Evolutionary conservation across 2,888 invertebrate species (phyloP).

Genomic region (Drosophila birchii): DNA sequence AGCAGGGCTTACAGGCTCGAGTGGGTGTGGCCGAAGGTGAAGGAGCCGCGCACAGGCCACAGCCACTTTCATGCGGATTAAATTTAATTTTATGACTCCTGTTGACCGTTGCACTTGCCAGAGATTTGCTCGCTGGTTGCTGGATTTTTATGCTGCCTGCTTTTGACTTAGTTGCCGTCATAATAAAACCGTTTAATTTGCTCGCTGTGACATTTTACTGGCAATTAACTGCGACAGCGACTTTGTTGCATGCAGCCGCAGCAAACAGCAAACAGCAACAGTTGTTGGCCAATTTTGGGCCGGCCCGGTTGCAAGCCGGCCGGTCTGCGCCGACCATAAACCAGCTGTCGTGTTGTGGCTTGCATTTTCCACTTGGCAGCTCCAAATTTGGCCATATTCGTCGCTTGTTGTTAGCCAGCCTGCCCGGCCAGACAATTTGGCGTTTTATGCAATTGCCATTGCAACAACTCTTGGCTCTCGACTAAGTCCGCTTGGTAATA

Average conservation of each 20-base stretch:
- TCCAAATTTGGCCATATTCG: constrained; percentile 72
- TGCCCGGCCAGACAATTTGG: constrained; percentile 74
- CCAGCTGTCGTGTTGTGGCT: constrained; percentile 48
- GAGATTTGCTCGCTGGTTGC: constrained; percentile 23
- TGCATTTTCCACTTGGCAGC: constrained; percentile 55
- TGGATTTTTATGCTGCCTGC: constrained; percentile 11
- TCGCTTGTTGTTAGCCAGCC: constrained; percentile 43
- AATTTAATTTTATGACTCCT: constrained; percentile 74
- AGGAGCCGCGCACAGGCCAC: constrained; percentile 39
- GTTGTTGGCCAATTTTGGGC: constrained; percentile 57
- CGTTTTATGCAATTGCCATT: constrained; percentile 68
- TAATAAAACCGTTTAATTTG: constrained; percentile 75
- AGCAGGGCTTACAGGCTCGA: constrained; percentile 54
- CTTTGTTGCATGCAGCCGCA: constrained; percentile 63
- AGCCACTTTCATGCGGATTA: constrained; percentile 70
- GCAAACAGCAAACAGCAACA: constrained; percentile 9
- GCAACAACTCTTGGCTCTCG: constrained; percentile 3
- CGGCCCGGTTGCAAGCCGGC: constrained; percentile 57
- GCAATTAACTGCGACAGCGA: constrained; percentile 44
- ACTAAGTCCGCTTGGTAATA: constrained; percentile 37
- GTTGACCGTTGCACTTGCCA: constrained; percentile 48
- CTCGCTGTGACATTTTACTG: constrained; percentile 58
- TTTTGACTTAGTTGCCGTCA: constrained; percentile 55
- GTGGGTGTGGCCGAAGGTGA: constrained; percentile 64
- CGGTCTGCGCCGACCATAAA: constrained; percentile 66